Evolutionary conservation across 2,797 vertebrate genomes (phyloP).

Genomic region (Gymnothorax reevesii): DNA sequence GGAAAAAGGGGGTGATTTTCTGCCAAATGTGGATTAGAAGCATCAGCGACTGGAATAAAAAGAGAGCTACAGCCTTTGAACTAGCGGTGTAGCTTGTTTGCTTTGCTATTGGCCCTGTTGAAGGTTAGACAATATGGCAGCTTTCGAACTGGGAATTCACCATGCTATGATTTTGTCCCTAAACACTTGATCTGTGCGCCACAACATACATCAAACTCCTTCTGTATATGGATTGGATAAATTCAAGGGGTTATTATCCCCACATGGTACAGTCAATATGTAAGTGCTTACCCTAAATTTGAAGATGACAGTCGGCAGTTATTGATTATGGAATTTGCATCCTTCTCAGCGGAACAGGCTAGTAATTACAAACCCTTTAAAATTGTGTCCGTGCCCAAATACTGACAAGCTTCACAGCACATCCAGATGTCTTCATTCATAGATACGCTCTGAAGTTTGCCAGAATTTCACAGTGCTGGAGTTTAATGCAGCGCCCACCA

Average conservation of each 20-base stretch:
- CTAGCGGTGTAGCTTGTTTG: background rate
- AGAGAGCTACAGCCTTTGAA: background rate
- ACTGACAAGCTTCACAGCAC: too few species aligned
- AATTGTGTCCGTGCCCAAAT: too few species aligned
- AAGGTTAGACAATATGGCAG: background rate
- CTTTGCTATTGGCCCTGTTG: background rate
- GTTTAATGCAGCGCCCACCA: background rate
- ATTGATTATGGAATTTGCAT: too few species aligned
- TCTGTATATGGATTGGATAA: background rate
- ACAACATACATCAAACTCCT: background rate
- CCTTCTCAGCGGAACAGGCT: too few species aligned
- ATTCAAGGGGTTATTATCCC: too few species aligned
- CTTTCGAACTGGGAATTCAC: background rate
- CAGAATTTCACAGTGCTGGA: background rate
- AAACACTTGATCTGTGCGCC: background rate
- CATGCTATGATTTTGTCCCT: background rate
- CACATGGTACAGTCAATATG: too few species aligned
- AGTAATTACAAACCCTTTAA: too few species aligned
- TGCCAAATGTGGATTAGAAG: background rate
- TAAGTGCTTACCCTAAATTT: too few species aligned
- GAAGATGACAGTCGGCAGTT: too few species aligned
- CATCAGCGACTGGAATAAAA: background rate
- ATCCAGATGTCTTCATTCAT: background rate
- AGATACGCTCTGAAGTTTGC: background rate
- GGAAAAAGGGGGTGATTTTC: background rate